Conservation (phyloP, 2,113 vertebrate species). For the Hippocampus abdominalis region DNA sequence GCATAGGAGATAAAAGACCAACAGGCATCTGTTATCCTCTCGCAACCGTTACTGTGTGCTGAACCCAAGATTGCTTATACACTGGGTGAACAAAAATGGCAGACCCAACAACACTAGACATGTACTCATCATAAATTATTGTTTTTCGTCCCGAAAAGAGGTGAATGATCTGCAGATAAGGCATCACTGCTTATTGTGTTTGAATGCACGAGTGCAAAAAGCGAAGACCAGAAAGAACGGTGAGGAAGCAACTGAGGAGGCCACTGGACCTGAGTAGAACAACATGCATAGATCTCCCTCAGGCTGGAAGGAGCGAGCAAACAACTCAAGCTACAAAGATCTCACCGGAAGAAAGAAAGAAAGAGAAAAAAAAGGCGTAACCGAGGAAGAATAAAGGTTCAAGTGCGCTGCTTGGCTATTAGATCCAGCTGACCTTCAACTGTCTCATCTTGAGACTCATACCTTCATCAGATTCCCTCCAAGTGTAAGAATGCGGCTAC, state of each 20-base stretch:
- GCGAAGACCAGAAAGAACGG: conserved; percentile 14
- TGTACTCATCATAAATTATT: conserved; percentile 69
- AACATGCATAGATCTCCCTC: conserved; percentile 75
- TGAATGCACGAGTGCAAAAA: conserved; percentile 54
- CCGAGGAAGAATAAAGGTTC: conserved; percentile 31
- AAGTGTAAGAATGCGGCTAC: conserved; percentile 19
- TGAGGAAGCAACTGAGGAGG: conserved; percentile 72
- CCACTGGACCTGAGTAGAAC: conserved; percentile 78
- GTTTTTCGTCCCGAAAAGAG: conserved; percentile 58
- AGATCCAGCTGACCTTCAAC: conserved; percentile 37
- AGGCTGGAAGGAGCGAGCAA: conserved; percentile 57
- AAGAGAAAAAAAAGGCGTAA: conserved; percentile 26
- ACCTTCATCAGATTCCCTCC: conserved; percentile 45
- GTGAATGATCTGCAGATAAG: conserved; percentile 82
- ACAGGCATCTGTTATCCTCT: conserved; percentile 55
- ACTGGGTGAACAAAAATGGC: conserved; percentile 59
- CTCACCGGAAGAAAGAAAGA: conserved; percentile 10
- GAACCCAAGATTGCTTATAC: conserved; percentile 66
- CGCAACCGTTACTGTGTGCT: conserved; percentile 56
- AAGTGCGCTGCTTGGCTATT: conserved; percentile 47
- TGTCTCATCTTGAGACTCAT: conserved; percentile 23
- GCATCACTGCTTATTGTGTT: conserved; percentile 90
- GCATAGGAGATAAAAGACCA: conserved; percentile 84
- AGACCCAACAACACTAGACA: conserved; percentile 60
- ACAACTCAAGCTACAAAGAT: conserved; percentile 42